Conservation (phyloP, 1,140 invertebrate species). For the Papilio aristodemus region DNA sequence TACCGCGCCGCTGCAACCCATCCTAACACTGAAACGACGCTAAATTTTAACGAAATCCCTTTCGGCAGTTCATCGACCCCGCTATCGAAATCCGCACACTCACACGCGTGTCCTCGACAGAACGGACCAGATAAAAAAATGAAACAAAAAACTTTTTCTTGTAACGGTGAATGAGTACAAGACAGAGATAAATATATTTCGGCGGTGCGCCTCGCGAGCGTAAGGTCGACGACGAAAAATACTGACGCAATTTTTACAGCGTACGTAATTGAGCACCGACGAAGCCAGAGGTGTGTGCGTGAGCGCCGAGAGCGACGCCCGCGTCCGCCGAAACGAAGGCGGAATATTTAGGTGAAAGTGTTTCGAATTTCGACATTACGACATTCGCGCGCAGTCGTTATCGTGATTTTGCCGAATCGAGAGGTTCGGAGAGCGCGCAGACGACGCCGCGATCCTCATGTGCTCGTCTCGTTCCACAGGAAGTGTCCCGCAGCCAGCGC, state of each 20-base stretch:
- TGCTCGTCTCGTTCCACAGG: slow-evolving; percentile 61
- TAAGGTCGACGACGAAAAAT: slow-evolving; percentile 77
- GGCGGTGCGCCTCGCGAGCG: slow-evolving; percentile 61
- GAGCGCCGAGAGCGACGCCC: slow-evolving; percentile 78
- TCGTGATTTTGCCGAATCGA: slow-evolving; percentile 79
- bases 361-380: slow-evolving; percentile 80
- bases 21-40: slow-evolving; percentile 67
- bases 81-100: slow-evolving; percentile 79
- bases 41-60: slow-evolving; percentile 73
- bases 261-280: slow-evolving; percentile 76
- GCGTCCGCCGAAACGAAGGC: slow-evolving; percentile 77
- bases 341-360: slow-evolving; percentile 81
- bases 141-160: slow-evolving; percentile 68
- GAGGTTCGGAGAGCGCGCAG: slow-evolving; percentile 69
- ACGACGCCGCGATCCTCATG: slow-evolving; percentile 52
- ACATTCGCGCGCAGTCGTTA: slow-evolving; percentile 80
- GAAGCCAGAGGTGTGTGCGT: slow-evolving; percentile 69
- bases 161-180: slow-evolving; percentile 69
- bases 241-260: slow-evolving; percentile 79
- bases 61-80: slow-evolving; percentile 72
- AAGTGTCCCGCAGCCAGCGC: slow-evolving; percentile 61
- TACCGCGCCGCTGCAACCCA: slow-evolving; percentile 58
- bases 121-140: slow-evolving; percentile 72
- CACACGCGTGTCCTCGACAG: slow-evolving; percentile 70
- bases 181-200: slow-evolving; percentile 79